Base-by-base conservation (phyloP, 2,113 vertebrate species). In the Xenopus laevis region DNA sequence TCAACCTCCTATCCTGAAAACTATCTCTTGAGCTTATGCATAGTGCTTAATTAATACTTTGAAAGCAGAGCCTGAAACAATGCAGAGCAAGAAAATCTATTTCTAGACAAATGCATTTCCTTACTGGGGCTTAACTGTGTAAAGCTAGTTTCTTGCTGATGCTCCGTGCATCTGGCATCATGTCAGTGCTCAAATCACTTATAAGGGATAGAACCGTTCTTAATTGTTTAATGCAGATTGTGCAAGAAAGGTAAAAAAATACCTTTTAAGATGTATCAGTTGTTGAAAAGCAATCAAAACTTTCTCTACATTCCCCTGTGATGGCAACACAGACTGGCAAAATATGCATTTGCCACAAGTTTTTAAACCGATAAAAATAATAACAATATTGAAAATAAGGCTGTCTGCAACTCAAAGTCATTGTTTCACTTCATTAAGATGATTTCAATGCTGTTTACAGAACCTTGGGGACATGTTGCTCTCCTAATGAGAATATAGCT, bases 401-500 rank as follows among this genome's bases (percentile, higher is more conserved):
- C 18, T 27, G 33, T 27, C 8, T 46, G 30, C 47, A 44, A 21
- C 27, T 62, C 23, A 20, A 53, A 44, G n/a, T 30, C 46, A 45
- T 64, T 47, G 59, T 55, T 53, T 63, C 66, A 53, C 74, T 64
- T 70, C 67, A 64, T 70, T 64, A 70, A 13, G 30, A 70, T 57
- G 27, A 70, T 64, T 64, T 46, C 16, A 44, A 55, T 52, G 74
- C 66, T 61, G 66, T 44, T 64, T 47, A 77, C 74, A 64, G 55
- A 70, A 57, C 74, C 74, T n/a, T 59, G 10, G 74, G 73, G 74
- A 64, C 66, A 15, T 30, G 4, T 23, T 21, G 20, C 18, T 55
- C 50, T 76, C 74, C 74, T 76, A 70, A 69, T 70, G 66, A 70
- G 74, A 76, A 63, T 64, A 64, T 27, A 45, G 74, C 60, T 64